Evolutionary conservation across 1,140 invertebrate genomes (phyloP).

Genomic region (Plodia interpunctella): DNA sequence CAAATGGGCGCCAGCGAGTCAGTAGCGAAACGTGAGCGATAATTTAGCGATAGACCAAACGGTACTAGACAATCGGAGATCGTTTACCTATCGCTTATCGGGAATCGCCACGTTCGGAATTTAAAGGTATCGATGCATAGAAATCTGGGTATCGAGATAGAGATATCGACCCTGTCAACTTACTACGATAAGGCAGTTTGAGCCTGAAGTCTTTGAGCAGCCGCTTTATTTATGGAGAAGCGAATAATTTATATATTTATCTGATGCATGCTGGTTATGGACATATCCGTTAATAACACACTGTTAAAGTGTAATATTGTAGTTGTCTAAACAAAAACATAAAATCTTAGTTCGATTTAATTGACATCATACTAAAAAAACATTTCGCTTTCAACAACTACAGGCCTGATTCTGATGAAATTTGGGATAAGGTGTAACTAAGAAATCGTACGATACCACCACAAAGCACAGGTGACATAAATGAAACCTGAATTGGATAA

Average conservation of each 20-base stretch:
- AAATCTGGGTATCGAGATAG: conserved; percentile 35
- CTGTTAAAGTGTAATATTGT: too few species aligned
- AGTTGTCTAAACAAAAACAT: too few species aligned
- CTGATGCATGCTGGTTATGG: too few species aligned
- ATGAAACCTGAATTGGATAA: too few species aligned
- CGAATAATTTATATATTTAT: background rate
- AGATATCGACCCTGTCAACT: conserved; percentile 33
- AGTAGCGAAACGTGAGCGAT: conserved; percentile 72
- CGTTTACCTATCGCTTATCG: conserved; percentile 68
- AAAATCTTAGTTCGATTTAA: too few species aligned
- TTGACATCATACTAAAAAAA: too few species aligned
- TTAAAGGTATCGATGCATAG: conserved; percentile 33
- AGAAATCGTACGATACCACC: too few species aligned
- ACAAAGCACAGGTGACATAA: too few species aligned
- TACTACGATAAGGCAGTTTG: conserved; percentile 15
- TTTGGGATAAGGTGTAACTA: too few species aligned
- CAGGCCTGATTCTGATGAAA: too few species aligned
- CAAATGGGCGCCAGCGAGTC: conserved; percentile 31
- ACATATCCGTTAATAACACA: too few species aligned
- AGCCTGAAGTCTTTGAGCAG: background rate
- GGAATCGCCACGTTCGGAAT: conserved; percentile 61
- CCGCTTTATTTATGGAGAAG: background rate
- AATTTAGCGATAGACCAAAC: conserved; percentile 67
- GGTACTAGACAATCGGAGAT: conserved; percentile 58
- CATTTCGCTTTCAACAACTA: too few species aligned